Base-by-base conservation (phyloP, 2,888 invertebrate genomes). In the Brachypterus glaber region DNA sequence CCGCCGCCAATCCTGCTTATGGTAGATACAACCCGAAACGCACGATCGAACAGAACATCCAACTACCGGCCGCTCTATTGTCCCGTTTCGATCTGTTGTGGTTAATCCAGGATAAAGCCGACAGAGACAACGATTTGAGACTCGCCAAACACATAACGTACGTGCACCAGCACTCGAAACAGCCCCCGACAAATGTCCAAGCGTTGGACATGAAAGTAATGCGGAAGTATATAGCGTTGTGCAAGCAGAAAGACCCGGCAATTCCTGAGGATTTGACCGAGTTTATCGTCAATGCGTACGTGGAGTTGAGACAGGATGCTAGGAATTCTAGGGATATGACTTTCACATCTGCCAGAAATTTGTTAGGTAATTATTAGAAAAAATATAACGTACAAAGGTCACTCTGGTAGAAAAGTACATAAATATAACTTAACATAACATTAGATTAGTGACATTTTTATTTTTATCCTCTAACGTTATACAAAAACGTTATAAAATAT, bases 1-100 rank as follows among this genome's bases (percentile, higher is more conserved):
- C 98, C 14, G 98, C 98, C 3, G 98, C 98, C 1, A 98, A 99
- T 76, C 98, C 98, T 1, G 95, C 96, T 1, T 98, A 87, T 64
- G 98, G 98, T 4, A 81, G 96, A 41, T 98, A 98, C 72, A 97
- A 98, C 70, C 88, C 93, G 1, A 89, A 90, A 60, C 77, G 90
- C 37, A 80, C 90, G 9, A 79, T 99, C 44, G 96, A 97, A 61
- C 95, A 97, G 65, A 98, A 98, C 64, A 90, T 99, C 36, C 93
- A 96, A 63, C 71, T 99, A 43, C 98, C 98, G 0, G 97, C 98
- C 5, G 98, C 98, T 1, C 69, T 98, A 21, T 72, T 98, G 11
- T 97, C 97, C 2, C 81, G 97, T 50, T 97, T 96, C 63, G 96
- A 97, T 66, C 69, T 97, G 29, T 74, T 97, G 2, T 97, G 96